Evolutionary conservation across 2,113 vertebrate species (phyloP), one percentile per base, ranked within the genome.

Genomic region (Amblyopsis rosae): DNA sequence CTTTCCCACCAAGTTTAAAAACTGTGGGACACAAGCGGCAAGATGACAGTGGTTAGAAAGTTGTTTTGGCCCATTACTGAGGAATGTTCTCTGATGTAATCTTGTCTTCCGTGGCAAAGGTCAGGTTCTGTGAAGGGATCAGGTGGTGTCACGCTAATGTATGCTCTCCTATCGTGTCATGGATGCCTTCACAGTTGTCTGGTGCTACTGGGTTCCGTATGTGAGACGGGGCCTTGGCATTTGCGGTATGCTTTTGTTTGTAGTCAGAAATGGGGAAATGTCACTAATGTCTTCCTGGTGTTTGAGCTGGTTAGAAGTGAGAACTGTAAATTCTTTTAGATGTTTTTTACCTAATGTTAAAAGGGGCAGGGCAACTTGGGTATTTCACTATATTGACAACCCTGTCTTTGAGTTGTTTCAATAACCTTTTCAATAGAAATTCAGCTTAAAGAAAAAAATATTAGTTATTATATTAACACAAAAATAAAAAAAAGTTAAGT

Each of bases 21-120:
- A 17, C 47, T 65, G 8, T 4, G 63, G 53, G 66, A 77, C 53
- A 57, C 64, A 63, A 63, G 59, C 61, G 32, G 69, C 33, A 48
- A 59, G 45, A 80, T 75, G 57, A 74, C 59, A 60, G 68, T 6
- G 26, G 26, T 26, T 41, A 12, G 35, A 62, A 77, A 50, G 16
- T 62, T 61, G 79, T 85, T 84, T 70, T 3, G n/a, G 61, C 71
- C 77, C 77, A 78, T 86, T 82, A 82, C 62, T 81, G 73, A 79
- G 81, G 81, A 86, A 88, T 87, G 86, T 76, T 76, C 68, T 84
- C 62, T 76, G 72, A 86, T 85, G 82, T 75, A 56, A 76, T 61
- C 49, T 41, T 16, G 53, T 69, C 67, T 71, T 69, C 59, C 70
- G 77, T 67, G 72, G 78, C 81, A 87, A 88, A 87, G 85, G 77